phyloP scores from a whole-genome alignment of 2,797 vertebrate genomes.

The Chloroceryle inda region DNA sequence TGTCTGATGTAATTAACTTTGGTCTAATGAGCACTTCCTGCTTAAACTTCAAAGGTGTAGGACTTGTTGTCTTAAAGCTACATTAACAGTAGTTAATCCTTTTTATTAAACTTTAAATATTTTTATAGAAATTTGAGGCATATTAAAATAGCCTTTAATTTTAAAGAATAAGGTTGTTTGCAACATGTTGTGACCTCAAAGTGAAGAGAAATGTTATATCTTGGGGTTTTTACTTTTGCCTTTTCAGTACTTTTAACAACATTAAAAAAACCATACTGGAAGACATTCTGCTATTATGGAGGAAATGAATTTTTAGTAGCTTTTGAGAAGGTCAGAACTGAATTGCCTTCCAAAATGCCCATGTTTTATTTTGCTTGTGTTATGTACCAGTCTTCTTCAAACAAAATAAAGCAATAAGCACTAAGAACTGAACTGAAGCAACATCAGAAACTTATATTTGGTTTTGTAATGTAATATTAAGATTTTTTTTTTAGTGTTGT shows the following conservation, averaged over 20 bases:
- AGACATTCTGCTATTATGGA: neutral
- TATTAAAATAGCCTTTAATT: neutral
- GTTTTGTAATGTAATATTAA: neutral
- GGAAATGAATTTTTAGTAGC: neutral
- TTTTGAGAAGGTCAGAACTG: neutral
- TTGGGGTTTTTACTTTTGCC: neutral
- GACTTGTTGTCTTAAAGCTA: neutral
- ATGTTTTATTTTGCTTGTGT: neutral
- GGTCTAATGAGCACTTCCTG: neutral
- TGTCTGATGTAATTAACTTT: neutral
- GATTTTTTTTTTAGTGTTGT: accelerated
- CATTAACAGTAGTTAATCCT: neutral
- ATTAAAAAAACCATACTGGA: neutral
- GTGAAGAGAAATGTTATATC: neutral
- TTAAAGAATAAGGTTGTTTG: neutral
- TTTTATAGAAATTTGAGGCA: neutral
- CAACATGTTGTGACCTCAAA: neutral
- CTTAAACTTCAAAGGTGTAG: neutral
- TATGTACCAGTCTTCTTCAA: neutral
- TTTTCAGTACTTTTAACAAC: neutral
- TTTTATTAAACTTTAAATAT: neutral
- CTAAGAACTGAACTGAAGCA: neutral
- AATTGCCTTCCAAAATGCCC: neutral
- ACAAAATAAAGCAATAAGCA: neutral
- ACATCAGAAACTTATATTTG: neutral